Conservation (phyloP, 1,140 invertebrate species). For the Drosophila bipectinata region DNA sequence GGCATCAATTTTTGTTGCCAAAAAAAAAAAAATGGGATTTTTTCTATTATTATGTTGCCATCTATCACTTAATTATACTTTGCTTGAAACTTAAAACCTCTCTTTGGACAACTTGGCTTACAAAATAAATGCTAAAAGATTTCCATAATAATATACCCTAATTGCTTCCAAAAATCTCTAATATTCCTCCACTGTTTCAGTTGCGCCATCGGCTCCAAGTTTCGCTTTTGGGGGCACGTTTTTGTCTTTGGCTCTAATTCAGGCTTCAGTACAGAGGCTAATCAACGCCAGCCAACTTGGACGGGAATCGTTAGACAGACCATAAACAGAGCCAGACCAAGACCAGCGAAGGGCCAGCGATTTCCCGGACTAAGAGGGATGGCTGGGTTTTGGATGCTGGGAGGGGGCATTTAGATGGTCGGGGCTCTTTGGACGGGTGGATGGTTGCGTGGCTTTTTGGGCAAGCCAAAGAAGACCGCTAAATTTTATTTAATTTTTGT, state of each 20-base stretch:
- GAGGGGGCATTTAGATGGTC: slow-evolving; percentile 6
- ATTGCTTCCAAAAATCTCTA: not conserved
- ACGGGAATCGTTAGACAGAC: slow-evolving; percentile 78
- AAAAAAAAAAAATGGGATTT: slow-evolving; percentile 5
- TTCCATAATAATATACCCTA: not conserved
- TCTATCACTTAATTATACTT: no score
- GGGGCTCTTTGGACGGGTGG: slow-evolving; percentile 6
- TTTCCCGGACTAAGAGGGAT: slow-evolving; percentile 4
- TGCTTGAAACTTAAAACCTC: no score
- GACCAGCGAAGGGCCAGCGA: slow-evolving; percentile 12
- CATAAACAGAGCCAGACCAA: slow-evolving; percentile 60
- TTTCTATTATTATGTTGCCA: not conserved
- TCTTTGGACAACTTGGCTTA: not conserved
- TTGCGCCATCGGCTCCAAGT: slow-evolving; percentile 61
- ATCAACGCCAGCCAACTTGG: slow-evolving; percentile 79
- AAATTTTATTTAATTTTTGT: slow-evolving; percentile 82
- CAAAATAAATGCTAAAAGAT: not conserved
- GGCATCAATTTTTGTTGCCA: slow-evolving; percentile 1
- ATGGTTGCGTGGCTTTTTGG: slow-evolving; percentile 38
- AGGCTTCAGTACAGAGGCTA: slow-evolving; percentile 71
- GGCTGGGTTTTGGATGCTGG: not conserved
- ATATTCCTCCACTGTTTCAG: slow-evolving; percentile 40
- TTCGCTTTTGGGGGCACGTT: slow-evolving; percentile 76
- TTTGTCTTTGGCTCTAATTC: slow-evolving; percentile 79
- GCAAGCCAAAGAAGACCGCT: slow-evolving; percentile 68